Evolutionary conservation across 2,113 vertebrate genomes (phyloP), one percentile per base, ranked within the genome.

Genomic region (Serilophus lunatus): DNA sequence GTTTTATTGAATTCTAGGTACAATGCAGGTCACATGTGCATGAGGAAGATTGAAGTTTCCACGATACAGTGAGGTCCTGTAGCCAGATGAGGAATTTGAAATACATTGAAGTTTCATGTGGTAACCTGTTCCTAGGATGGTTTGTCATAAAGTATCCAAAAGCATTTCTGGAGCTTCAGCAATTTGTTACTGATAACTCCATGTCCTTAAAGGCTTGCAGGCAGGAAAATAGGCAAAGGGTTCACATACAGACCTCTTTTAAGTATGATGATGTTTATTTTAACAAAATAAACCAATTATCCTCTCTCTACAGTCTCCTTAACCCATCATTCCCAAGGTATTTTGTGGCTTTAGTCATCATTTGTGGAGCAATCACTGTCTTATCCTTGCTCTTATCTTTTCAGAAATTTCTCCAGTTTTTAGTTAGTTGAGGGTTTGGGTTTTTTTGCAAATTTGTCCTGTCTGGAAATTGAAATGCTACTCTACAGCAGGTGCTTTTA

Each of bases 361-460:
- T 18, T 44, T 72, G 4, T 59, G 50, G 45, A 74, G 45, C 64
- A 82, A 65, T 79, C 28, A 4, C 50, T 86, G 85, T 82, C 63
- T 88, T 82, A 76, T 49, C 61, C 14, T 20, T 85, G 5, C 54
- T 74, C 8, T 42, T 75, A 36, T 74, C 56, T 91, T 31, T 8
- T 1, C 71, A 54, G n/a, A 72, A 75, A 51, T 69, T 59, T 42
- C 28, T 94, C 45, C 54, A 20, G 18, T 11, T 33, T 33, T 4
- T 19, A 24, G 49, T 63, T 69, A 69, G 72, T 69, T 2, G 2
- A 7, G n/a, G n/a, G n/a, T n/a, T n/a, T n/a, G n/a, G 6, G 0
- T 72, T 79, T 78, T 69, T 66, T 38, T 68, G 25, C 22, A 23
- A 4, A 64, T 86, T 42, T 70, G 5, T 83, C 15, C 1, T 75